Evolutionary conservation across 2,113 vertebrate genomes (phyloP).

Genomic region (Austrofundulus limnaeus): DNA sequence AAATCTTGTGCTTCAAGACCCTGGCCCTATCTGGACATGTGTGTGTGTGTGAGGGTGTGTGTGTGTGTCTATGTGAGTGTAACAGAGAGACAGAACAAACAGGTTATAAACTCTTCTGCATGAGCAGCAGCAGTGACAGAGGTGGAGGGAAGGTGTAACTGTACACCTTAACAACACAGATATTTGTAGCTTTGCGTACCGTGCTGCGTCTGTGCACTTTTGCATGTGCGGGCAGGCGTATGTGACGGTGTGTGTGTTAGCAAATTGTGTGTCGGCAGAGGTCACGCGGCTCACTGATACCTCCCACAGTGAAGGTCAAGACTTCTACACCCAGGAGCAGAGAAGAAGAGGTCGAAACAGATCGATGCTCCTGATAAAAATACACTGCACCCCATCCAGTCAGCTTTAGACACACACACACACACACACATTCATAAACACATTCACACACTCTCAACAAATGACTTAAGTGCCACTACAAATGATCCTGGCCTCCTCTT

Average conservation of each 20-base stretch:
- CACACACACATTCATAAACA: constrained; percentile 57
- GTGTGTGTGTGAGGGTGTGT: constrained; percentile 10
- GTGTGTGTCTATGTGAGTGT: neutral
- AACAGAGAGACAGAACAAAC: accelerated
- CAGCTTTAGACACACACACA: constrained; percentile 64
- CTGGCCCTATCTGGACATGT: constrained; percentile 14
- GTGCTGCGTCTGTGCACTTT: constrained; percentile 1
- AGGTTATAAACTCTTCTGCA: neutral
- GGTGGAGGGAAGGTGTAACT: neutral
- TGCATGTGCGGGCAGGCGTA: constrained; percentile 30
- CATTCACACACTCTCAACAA: constrained; percentile 60
- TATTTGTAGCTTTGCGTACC: neutral
- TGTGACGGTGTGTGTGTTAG: constrained; percentile 34
- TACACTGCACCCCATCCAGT: constrained; percentile 70
- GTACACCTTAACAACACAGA: constrained; percentile 5
- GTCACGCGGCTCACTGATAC: constrained; percentile 69
- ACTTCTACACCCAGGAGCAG: constrained; percentile 60
- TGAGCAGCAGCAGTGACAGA: neutral
- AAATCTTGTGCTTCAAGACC: constrained; percentile 67
- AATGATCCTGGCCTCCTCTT: constrained; percentile 66
- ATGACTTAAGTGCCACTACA: constrained; percentile 69
- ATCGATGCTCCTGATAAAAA: constrained; percentile 79
- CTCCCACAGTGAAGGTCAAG: constrained; percentile 80
- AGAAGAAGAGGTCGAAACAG: constrained; percentile 63
- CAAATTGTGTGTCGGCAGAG: constrained; percentile 50